phyloP scores from a whole-genome alignment of 2,797 vertebrate species.

The Sciaenops ocellatus region DNA sequence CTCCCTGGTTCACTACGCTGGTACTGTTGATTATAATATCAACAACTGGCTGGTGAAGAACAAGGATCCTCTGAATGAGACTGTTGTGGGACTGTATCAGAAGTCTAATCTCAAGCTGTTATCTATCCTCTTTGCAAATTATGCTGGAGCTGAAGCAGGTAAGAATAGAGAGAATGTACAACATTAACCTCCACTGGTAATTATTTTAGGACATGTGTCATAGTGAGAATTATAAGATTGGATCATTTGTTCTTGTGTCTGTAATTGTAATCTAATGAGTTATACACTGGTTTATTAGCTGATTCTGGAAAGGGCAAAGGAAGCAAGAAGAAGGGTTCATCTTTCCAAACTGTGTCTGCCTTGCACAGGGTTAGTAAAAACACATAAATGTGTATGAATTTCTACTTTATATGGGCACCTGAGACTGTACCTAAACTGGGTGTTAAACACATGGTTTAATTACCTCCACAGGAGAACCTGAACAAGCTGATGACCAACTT shows the following conservation, averaged over 20 bases:
- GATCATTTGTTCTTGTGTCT: background rate
- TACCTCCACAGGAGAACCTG: constrained; percentile 86
- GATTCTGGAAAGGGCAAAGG: constrained; percentile 77
- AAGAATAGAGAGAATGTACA: too few species aligned
- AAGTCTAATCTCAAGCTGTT: constrained; percentile 83
- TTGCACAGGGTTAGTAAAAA: constrained; percentile 83
- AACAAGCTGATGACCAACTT: constrained; percentile 93
- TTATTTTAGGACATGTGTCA: background rate
- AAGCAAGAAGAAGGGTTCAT: constrained; percentile 91
- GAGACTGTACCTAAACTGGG: background rate
- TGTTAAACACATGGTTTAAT: background rate
- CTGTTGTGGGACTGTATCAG: constrained; percentile 87
- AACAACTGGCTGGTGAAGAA: constrained; percentile 87
- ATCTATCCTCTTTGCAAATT: constrained; percentile 62
- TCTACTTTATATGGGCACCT: background rate
- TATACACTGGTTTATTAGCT: background rate
- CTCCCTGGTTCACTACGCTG: constrained; percentile 85
- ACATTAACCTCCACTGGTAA: background rate
- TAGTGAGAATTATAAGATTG: background rate
- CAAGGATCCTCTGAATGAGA: constrained; percentile 89
- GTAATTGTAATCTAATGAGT: background rate
- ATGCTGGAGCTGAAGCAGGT: constrained; percentile 84
- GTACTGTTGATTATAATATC: constrained; percentile 90
- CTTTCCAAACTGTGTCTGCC: constrained; percentile 90
- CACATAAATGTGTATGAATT: background rate